Base-by-base conservation (phyloP, 1,140 invertebrate species). In the Gerris buenoi region DNA sequence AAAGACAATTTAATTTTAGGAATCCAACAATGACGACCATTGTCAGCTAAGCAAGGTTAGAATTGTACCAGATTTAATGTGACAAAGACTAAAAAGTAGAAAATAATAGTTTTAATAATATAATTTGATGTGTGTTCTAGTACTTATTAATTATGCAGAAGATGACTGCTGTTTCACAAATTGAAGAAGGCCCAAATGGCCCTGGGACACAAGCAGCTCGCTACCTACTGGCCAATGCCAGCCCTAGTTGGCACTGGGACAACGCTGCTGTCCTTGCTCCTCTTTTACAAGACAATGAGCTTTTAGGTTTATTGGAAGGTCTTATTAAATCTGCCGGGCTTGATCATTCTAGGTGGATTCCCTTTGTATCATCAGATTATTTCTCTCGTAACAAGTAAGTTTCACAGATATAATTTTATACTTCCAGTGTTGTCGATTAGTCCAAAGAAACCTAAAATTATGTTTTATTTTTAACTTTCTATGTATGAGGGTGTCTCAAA, bases 181-280 rank as follows among this genome's bases (percentile, higher is more conserved):
- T 69, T n/a, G 68, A 69, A 58, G 68, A 67, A 56, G 68, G 68
- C 57, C n/a, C n/a, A 18, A 65, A 69, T 27, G 68, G 68, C 10
- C 68, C 68, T 46, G 68, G 68, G 1, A 65, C 66, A n/a, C 68
- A 61, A 27, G 65, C 58, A 22, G 68, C 68, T 0, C 27, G 68
- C 3, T 66, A 66, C 25, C 18, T 69, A 1, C 46, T 69, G 2
- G 15, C 1, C 10, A 56, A 59, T 25, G 33, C 68, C 2, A 27
- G 60, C 22, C 13, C 61, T 18, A 1, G 10, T 14, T 69, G 68
- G 68, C 64, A 64, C 10, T 69, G 65, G 65, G 58, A 65, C 15
- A 27, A 69, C 14, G 25, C 64, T 13, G 27, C 27, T 3, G 23
- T 27, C 22, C 58, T 69, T n/a, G 65, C 68, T 1, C 63, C 65